Base-by-base conservation (phyloP, 2,797 vertebrate genomes). In the Pelochelys cantorii region DNA sequence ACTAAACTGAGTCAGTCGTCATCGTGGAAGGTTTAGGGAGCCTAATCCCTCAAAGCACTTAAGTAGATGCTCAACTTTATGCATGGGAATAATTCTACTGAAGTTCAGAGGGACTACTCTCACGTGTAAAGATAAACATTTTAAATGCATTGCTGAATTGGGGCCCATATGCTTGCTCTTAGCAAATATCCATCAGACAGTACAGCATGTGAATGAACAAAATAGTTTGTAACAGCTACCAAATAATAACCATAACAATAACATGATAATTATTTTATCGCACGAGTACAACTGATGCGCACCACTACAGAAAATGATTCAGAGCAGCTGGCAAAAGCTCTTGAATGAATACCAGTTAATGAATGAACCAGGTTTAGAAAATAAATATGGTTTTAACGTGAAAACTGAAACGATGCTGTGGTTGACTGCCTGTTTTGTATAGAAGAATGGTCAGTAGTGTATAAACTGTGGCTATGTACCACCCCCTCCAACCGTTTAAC, bases 321-420 rank as follows among this genome's bases (percentile, higher is more conserved):
- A 92, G 11, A 84, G 91, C 84, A 92, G 92, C 84, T 96, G 90
- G 94, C 85, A 96, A 96, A 96, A 96, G 88, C 92, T 94, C 93
- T 93, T 93, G 88, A 96, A 87, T 84, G 96, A 97, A 96, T 96
- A 94, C 31, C 89, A 82, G 82, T 81, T 97, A 94, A 97, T 95
- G 90, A 97, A 96, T 95, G 94, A 96, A 96, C 1, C 1, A 90
- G 90, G 94, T 95, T 96, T 94, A 95, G 95, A 95, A 97, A 97
- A 96, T 95, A 87, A 96, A 96, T 96, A 93, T 90, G 95, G 75
- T 93, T 97, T 97, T 95, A 92, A 97, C 95, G 92, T 90, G 92
- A 96, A 96, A 94, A 93, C 93, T 95, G 88, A 80, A 94, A 84
- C 92, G 93, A 96, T 87, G 89, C n/a, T 87, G 96, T 94, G 95